Base-by-base conservation (phyloP, 2,888 invertebrate genomes). In the Lydus trimaculatus region DNA sequence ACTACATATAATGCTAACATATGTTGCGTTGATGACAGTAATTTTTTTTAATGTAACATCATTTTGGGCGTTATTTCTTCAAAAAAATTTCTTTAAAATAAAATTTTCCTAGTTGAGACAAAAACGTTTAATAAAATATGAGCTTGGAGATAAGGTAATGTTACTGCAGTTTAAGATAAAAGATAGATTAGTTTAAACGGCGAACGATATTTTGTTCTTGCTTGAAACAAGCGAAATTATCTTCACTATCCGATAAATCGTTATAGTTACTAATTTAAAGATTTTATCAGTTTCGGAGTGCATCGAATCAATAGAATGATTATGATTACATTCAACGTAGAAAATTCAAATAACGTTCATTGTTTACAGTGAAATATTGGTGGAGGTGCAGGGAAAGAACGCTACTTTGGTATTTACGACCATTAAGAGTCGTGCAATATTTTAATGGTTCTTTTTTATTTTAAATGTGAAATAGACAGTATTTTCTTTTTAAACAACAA, bases 351-450 rank as follows among this genome's bases (percentile, higher is more conserved):
- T 6, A 43, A 8, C n/a, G 43, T 43, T 48, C 20, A 20, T 48
- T 48, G 48, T 48, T 8, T 48, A 20, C 8, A 20, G 9, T 48
- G 20, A 11, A 67, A 64, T 64, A 64, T 58, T 67, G 67, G 67
- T 56, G 64, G 61, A 67, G 64, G 67, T 64, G 67, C 67, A 56
- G 64, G 67, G 64, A 33, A 43, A 66, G 31, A 58, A 36, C 5
- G 17, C 13, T 43, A 43, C n/a, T 48, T 2, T 11, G n/a, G 20
- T 33, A 33, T 17, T 43, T 17, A 17, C 8, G 1, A 20, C 9
- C 11, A 9, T 11, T 20, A 20, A 20, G 2, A 48, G 20, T 43
- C 6, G n/a, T n/a, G 6, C 11, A 43, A 43, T n/a, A 7, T 6
- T 43, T 4, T n/a, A n/a, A n/a, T n/a, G n/a, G n/a, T n/a, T 43